Evolutionary conservation across 2,888 invertebrate genomes (phyloP).

Genomic region (Agrilus biguttatus): DNA sequence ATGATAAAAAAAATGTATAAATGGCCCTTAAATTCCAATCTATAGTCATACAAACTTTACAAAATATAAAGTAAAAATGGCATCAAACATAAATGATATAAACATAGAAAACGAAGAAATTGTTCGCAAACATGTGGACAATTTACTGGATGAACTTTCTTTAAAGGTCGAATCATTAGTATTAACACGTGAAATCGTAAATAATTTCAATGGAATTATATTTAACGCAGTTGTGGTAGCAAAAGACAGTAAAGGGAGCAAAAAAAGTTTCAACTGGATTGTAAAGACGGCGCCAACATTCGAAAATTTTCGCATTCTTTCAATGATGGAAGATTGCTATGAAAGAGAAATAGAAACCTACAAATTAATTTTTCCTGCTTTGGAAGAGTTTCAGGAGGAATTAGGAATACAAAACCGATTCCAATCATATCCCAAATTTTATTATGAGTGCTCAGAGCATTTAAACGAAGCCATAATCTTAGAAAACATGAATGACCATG

Average conservation of each 20-base stretch:
- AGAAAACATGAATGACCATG: conserved; percentile 15
- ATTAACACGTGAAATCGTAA: no score
- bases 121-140: conserved; percentile 1
- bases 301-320: conserved; percentile 11
- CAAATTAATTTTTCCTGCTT: conserved; percentile 6
- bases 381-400: conserved; percentile 7
- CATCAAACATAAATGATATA: no score
- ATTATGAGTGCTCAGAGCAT: conserved; percentile 8
- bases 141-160: conserved; percentile 6
- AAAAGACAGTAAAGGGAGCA: conserved; percentile 6
- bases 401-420: conserved; percentile 6
- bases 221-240: no score
- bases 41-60: no score
- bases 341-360: conserved; percentile 15
- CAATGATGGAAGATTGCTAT: conserved; percentile 14
- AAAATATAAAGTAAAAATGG: no score
- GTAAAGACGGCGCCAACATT: conserved; percentile 16
- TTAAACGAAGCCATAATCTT: conserved; percentile 14
- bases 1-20: no score
- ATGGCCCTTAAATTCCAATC: no score
- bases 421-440: conserved; percentile 8
- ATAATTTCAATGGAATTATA: no score
- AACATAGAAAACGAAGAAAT: no score
- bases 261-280: conserved; percentile 12
- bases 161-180: no score